These are phyloP conservation scores for Aldabrachelys gigantea DNA, from an alignment of 2,113 vertebrate species.

Conservation along the genomic window DNA sequence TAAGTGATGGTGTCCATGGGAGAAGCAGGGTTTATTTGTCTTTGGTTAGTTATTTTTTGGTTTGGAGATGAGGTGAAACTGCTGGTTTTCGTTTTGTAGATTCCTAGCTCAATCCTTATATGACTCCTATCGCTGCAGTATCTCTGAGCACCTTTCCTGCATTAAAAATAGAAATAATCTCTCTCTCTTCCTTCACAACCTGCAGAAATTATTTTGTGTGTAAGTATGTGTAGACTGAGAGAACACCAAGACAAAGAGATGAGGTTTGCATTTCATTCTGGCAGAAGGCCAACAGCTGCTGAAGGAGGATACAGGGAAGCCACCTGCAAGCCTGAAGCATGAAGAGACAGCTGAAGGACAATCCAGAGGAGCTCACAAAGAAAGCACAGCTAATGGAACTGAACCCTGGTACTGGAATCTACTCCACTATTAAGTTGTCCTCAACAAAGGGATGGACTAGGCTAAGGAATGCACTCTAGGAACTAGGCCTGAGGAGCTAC, in stretches of 20 bases:
- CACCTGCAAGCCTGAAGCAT: background rate
- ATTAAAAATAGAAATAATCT: background rate
- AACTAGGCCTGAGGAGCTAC: background rate
- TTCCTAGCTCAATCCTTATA: background rate
- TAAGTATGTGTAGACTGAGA: background rate
- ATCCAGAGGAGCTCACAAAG: background rate
- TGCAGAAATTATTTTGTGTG: background rate
- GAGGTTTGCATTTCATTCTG: background rate
- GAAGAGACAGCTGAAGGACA: background rate
- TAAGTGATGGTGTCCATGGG: background rate
- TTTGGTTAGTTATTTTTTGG: background rate
- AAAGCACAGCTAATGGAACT: background rate
- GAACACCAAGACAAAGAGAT: background rate
- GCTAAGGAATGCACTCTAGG: background rate
- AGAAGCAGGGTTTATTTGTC: background rate
- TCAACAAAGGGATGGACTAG: background rate
- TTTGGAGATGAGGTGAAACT: rapidly evolving
- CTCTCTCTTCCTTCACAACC: background rate
- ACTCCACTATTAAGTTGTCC: background rate
- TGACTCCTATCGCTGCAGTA: background rate
- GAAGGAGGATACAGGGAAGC: background rate
- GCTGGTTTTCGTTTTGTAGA: background rate
- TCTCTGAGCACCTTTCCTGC: background rate
- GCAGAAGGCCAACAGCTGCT: background rate
- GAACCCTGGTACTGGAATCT: background rate